phyloP scores from a whole-genome alignment of 2,113 vertebrate species.

The Recurvirostra avosetta region DNA sequence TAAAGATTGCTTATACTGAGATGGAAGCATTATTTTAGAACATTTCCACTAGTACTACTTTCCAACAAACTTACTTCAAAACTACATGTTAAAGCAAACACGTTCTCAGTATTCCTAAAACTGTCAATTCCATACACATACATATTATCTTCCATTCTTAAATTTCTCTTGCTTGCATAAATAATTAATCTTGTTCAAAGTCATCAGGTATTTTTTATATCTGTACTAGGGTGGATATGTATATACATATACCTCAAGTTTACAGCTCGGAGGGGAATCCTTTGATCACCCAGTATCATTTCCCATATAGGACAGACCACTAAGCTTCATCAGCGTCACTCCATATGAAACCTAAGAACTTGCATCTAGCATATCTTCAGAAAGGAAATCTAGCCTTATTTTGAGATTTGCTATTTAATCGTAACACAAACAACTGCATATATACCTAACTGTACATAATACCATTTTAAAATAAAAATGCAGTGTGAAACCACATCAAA shows the following conservation, averaged over 20 bases:
- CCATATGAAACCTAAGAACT: neutral
- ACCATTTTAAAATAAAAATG: neutral
- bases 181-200: neutral
- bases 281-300: neutral
- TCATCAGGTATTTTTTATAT: neutral
- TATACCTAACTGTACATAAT: neutral
- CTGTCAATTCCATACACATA: neutral
- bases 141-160: neutral
- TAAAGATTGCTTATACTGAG: neutral
- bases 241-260: neutral
- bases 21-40: neutral
- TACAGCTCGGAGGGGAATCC: neutral
- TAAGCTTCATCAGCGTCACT: neutral
- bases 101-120: neutral
- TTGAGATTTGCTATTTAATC: neutral
- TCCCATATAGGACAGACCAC: neutral
- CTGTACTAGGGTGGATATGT: neutral
- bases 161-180: neutral
- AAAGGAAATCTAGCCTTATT: neutral
- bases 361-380: neutral
- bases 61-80: neutral
- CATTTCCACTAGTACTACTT: neutral
- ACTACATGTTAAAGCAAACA: neutral
- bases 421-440: neutral
- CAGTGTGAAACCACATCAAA: neutral